A percentile compares a stretch with the other conserved stretches of the same genome.
Evolutionary conservation across 2,888 invertebrate genomes (phyloP).

Genomic region (Blastobasis adustella): DNA sequence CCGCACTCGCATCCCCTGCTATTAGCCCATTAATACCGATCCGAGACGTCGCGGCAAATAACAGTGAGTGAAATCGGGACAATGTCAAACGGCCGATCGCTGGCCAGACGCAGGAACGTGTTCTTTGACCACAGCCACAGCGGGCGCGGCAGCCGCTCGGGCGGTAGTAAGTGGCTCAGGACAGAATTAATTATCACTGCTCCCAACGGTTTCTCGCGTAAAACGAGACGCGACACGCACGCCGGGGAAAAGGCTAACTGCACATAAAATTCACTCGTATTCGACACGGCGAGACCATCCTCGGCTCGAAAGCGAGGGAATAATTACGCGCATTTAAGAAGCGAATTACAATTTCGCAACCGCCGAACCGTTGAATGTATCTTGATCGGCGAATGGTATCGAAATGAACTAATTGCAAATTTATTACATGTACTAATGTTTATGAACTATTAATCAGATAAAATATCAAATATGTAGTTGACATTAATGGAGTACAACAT

Average conservation of each 20-base stretch:
- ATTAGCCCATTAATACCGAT: slow-evolving; percentile 34
- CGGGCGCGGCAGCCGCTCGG: slow-evolving; percentile 55
- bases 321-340: slow-evolving; percentile 1
- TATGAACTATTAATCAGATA: too few relatives aligned
- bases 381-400: too few relatives aligned
- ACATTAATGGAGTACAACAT: too few relatives aligned
- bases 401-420: too few relatives aligned
- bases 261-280: slow-evolving; percentile 26
- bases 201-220: slow-evolving; percentile 67
- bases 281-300: slow-evolving; percentile 8
- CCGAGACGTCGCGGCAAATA: slow-evolving; percentile 33
- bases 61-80: slow-evolving; percentile 44
- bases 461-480: too few relatives aligned
- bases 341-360: neutral
- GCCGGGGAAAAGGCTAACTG: slow-evolving; percentile 56
- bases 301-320: neutral
- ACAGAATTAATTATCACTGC: slow-evolving; percentile 62
- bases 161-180: slow-evolving; percentile 59
- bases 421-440: too few relatives aligned
- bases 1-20: slow-evolving; percentile 13
- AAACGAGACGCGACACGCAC: slow-evolving; percentile 54
- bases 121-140: slow-evolving; percentile 37
- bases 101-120: slow-evolving; percentile 38
- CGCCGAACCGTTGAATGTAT: too few relatives aligned
- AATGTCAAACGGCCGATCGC: slow-evolving; percentile 29